Conservation (phyloP, 2,888 invertebrate species). For the Synergus gifuensis region DNA sequence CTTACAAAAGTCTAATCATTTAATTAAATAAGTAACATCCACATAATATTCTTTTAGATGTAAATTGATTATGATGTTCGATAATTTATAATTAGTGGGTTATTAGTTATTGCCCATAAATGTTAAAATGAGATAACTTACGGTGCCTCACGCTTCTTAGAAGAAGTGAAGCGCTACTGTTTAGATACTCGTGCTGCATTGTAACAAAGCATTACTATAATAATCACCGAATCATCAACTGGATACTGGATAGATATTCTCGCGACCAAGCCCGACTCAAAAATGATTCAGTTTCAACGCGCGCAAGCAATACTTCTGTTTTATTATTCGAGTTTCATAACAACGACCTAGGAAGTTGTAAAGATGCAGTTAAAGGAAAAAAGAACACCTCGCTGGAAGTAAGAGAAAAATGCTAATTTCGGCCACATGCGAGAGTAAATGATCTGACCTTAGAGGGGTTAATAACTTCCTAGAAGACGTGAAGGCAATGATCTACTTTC, state of each 20-base stretch:
- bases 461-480: slow-evolving; percentile 35
- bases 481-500: slow-evolving; percentile 36
- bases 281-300: slow-evolving; percentile 40
- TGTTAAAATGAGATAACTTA: slow-evolving; percentile 9
- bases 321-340: slow-evolving; percentile 36
- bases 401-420: slow-evolving; percentile 19
- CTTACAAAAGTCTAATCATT: too few relatives aligned
- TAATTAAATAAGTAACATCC: too few relatives aligned
- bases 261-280: slow-evolving; percentile 23
- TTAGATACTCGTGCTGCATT: slow-evolving; percentile 38
- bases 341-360: slow-evolving; percentile 32
- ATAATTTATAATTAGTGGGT: neutral
- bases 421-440: neutral
- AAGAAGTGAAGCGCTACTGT: slow-evolving; percentile 30
- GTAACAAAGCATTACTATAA: slow-evolving; percentile 37
- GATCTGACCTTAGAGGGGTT: slow-evolving; percentile 35
- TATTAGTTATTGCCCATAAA: neutral
- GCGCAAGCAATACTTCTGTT: slow-evolving; percentile 34
- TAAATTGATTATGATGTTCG: neutral
- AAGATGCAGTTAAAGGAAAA: slow-evolving; percentile 8
- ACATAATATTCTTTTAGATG: too few relatives aligned
- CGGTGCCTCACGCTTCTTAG: slow-evolving; percentile 17
- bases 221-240: slow-evolving; percentile 38
- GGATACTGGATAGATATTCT: slow-evolving; percentile 31
- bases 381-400: neutral